A percentile compares a stretch with the other conserved stretches of the same genome.
phyloP scores from a whole-genome alignment of 2,113 vertebrate genomes.

The Perca flavescens region DNA sequence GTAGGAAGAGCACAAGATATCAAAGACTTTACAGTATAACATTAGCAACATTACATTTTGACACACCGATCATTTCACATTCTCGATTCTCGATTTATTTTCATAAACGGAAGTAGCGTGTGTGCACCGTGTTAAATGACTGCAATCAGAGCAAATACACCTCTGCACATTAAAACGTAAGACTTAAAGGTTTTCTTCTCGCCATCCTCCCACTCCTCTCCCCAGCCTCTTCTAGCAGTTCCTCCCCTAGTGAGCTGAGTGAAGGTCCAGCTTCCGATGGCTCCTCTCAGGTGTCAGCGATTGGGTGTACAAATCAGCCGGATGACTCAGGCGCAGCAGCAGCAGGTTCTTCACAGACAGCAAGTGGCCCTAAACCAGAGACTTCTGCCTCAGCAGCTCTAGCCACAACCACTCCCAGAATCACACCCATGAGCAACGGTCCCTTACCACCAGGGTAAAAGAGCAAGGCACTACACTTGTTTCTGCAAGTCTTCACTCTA shows the following conservation, averaged over 20 bases:
- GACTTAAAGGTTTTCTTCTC: background rate
- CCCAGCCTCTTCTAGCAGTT: constrained; percentile 86
- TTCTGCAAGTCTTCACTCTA: background rate
- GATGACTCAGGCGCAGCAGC: constrained; percentile 73
- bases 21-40: background rate
- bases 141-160: background rate
- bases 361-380: constrained; percentile 80
- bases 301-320: constrained; percentile 82
- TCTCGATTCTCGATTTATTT: background rate
- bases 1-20: constrained; percentile 70
- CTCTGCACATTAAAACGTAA: background rate
- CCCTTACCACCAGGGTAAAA: constrained; percentile 92
- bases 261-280: constrained; percentile 83
- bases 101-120: background rate
- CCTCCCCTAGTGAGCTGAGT: constrained; percentile 78
- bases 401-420: constrained; percentile 67
- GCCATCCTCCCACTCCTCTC: background rate
- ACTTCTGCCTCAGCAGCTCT: constrained; percentile 44
- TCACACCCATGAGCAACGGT: constrained; percentile 84
- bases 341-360: constrained; percentile 77
- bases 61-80: background rate
- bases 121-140: background rate
- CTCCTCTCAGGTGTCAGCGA: constrained; percentile 75
- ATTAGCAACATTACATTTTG: background rate
- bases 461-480: background rate